Percentiles rank a stretch among this genome's conserved stretches.
Conservation (phyloP, 2,113 vertebrate species). For the Micronycteris hirsuta region DNA sequence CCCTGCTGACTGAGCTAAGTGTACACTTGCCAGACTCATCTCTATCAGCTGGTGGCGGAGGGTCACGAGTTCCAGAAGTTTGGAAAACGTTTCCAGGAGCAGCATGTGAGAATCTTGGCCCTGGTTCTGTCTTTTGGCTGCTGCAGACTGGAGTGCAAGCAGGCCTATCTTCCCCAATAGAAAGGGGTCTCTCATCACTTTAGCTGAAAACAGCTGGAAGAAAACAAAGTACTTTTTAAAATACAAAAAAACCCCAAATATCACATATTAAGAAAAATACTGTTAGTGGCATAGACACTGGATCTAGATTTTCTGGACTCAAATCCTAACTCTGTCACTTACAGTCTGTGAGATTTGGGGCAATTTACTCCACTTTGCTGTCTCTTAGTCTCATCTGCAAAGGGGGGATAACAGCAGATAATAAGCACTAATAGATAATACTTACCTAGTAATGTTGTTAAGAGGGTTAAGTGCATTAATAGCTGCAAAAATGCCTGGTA, state of each 20-base stretch:
- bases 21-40: constrained; percentile 67
- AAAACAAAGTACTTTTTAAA: not conserved
- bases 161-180: constrained; percentile 65
- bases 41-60: constrained; percentile 78
- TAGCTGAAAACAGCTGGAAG: constrained; percentile 81
- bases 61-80: constrained; percentile 80
- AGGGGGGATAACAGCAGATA: not conserved
- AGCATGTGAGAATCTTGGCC: constrained; percentile 66
- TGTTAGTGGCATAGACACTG: not conserved
- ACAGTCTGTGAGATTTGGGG: not conserved
- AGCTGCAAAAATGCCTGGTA: not conserved
- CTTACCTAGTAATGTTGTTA: not conserved
- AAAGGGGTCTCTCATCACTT: constrained; percentile 68
- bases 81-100: constrained; percentile 78
- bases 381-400: not conserved
- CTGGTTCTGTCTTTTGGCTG: constrained; percentile 48
- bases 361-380: not conserved
- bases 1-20: constrained; percentile 73
- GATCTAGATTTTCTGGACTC: not conserved
- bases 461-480: not conserved
- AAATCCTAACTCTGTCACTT: not conserved
- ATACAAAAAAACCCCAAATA: not conserved
- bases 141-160: constrained; percentile 35
- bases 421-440: not conserved
- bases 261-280: not conserved